Conservation (phyloP, 1,140 invertebrate genomes). For the Orchesella cincta region DNA sequence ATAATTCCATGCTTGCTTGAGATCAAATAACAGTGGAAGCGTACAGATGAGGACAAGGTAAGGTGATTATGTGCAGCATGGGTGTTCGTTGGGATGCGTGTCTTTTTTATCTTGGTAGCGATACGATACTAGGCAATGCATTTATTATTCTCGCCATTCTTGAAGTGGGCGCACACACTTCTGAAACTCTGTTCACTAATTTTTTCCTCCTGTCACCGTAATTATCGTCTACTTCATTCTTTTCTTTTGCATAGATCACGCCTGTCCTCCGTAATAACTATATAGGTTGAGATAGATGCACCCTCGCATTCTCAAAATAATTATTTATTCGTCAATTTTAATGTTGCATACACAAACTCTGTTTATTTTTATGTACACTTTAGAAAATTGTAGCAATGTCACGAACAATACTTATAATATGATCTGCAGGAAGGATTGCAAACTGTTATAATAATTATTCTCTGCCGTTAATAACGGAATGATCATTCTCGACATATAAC, state of each 20-base stretch:
- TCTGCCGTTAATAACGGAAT: too few species aligned
- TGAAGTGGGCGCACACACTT: neutral
- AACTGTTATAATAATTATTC: too few species aligned
- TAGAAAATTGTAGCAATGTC: too few species aligned
- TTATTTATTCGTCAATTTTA: neutral
- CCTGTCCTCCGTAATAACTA: slow-evolving; percentile 4
- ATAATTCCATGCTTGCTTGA: slow-evolving; percentile 29
- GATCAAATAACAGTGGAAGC: slow-evolving; percentile 15
- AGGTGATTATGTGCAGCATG: slow-evolving; percentile 28
- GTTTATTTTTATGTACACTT: too few species aligned
- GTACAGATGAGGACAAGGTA: neutral
- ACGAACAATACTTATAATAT: too few species aligned
- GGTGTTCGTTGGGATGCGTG: neutral
- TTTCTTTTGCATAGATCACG: slow-evolving; percentile 9
- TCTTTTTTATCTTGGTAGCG: neutral
- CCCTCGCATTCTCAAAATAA: neutral
- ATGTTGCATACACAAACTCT: too few species aligned
- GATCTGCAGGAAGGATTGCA: too few species aligned
- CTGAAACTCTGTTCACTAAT: neutral
- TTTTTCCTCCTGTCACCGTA: slow-evolving; percentile 6
- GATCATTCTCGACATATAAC: too few species aligned
- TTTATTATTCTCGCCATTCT: too few species aligned
- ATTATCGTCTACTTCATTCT: slow-evolving; percentile 15
- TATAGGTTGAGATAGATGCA: too few species aligned
- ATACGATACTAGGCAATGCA: too few species aligned